These are phyloP conservation scores for Xenopus tropicalis DNA, from an alignment of 2,113 vertebrate genomes.

Conservation along the genomic window DNA sequence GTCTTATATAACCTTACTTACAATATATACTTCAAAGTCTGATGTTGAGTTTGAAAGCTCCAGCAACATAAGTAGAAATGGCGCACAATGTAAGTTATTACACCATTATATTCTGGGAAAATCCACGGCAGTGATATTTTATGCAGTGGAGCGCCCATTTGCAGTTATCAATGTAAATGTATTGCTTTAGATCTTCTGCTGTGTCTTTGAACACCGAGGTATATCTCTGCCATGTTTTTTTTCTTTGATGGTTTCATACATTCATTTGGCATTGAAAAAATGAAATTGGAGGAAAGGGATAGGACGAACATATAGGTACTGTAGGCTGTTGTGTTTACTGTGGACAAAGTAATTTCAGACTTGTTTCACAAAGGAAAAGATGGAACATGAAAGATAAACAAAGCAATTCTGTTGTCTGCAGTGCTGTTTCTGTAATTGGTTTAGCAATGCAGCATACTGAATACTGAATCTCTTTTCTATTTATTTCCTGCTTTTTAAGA, in stretches of 20 bases:
- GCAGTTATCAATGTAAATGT: constrained; percentile 26
- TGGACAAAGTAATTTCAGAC: constrained; percentile 24
- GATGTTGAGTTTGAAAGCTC: constrained; percentile 34
- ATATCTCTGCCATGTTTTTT: constrained; percentile 24
- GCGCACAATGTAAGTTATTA: constrained; percentile 39
- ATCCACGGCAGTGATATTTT: constrained; percentile 25
- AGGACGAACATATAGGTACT: not conserved
- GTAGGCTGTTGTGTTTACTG: constrained; percentile 19
- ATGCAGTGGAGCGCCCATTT: constrained; percentile 17
- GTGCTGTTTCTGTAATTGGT: constrained; percentile 23
- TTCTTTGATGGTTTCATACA: constrained; percentile 26
- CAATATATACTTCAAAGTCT: constrained; percentile 42
- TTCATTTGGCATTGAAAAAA: constrained; percentile 22
- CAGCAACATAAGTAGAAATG: constrained; percentile 28
- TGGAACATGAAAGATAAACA: constrained; percentile 18
- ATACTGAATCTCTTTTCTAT: constrained; percentile 17
- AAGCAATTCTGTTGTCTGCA: constrained; percentile 13
- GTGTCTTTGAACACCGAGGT: constrained; percentile 23
- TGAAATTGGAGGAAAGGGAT: constrained; percentile 1
- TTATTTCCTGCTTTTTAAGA: not conserved
- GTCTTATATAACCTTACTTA: constrained; percentile 40
- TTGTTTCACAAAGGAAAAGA: constrained; percentile 13
- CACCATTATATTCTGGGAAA: constrained; percentile 28
- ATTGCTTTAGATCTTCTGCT: constrained; percentile 18
- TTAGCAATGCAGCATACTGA: constrained; percentile 15